Evolutionary conservation across 1,140 invertebrate species (phyloP).

Genomic region (Palaemon carinicauda): DNA sequence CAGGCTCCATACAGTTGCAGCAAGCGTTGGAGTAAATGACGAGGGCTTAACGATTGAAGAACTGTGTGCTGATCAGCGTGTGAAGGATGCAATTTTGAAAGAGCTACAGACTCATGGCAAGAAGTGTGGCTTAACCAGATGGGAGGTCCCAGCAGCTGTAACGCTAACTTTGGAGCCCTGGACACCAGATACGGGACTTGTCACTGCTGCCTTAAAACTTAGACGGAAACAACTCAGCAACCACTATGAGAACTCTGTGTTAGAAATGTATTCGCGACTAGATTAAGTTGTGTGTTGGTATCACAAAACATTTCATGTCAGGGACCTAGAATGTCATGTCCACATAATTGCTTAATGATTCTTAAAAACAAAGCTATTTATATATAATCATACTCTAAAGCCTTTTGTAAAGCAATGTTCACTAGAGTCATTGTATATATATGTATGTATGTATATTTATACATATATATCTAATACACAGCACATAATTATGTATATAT

Average conservation of each 20-base stretch:
- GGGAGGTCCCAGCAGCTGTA: slow-evolving; percentile 67
- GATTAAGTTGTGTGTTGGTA: neutral
- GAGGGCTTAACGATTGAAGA: slow-evolving; percentile 73
- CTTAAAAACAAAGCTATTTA: no score
- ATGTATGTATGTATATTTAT: no score
- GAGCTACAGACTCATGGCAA: slow-evolving; percentile 82
- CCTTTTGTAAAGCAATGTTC: no score
- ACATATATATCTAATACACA: no score
- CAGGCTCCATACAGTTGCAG: slow-evolving; percentile 47
- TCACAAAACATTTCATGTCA: neutral
- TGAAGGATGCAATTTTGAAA: slow-evolving; percentile 81
- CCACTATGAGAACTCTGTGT: slow-evolving; percentile 65
- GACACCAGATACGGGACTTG: slow-evolving; percentile 68
- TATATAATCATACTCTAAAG: no score
- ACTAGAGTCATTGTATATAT: no score
- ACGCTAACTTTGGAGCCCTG: slow-evolving; percentile 66
- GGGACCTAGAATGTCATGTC: neutral
- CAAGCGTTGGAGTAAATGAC: slow-evolving; percentile 42
- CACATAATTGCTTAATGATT: neutral
- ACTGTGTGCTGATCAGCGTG: slow-evolving; percentile 74
- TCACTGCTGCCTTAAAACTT: slow-evolving; percentile 69
- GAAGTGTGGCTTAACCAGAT: slow-evolving; percentile 73
- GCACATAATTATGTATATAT: no score
- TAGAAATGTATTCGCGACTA: slow-evolving; percentile 64
- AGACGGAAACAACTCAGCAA: slow-evolving; percentile 69